These are phyloP conservation scores for Bos javanicus DNA, from an alignment of 2,113 vertebrate species.

Conservation along the genomic window DNA sequence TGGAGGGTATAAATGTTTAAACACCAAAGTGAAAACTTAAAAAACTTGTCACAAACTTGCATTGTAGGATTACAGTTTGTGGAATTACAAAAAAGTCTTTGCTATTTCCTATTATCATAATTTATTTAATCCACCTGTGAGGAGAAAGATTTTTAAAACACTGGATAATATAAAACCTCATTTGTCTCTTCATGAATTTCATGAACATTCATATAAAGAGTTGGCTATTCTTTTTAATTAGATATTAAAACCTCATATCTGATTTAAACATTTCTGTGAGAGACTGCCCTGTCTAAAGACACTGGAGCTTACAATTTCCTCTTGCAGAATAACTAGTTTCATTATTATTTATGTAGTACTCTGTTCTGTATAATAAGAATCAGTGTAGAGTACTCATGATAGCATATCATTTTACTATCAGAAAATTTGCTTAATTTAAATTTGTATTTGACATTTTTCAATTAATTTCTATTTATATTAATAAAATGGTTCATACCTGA, in stretches of 20 bases:
- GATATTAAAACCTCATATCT: neutral
- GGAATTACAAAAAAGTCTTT: neutral
- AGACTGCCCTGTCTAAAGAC: neutral
- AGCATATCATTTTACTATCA: neutral
- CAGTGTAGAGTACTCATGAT: neutral
- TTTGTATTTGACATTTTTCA: neutral
- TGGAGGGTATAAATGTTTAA: neutral
- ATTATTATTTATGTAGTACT: neutral
- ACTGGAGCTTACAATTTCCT: neutral
- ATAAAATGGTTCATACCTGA: neutral
- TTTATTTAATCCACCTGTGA: neutral
- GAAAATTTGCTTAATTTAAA: neutral
- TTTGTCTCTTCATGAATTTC: neutral
- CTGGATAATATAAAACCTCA: neutral
- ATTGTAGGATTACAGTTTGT: neutral
- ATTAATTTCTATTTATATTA: conserved; percentile 34
- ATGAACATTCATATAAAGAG: neutral
- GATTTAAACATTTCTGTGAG: neutral
- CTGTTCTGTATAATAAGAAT: neutral
- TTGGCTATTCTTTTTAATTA: neutral
- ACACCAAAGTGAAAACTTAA: neutral
- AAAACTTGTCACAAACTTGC: neutral
- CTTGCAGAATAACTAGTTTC: neutral
- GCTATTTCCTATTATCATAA: neutral
- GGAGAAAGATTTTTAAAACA: neutral